Base-by-base conservation (phyloP, 2,113 vertebrate species). In the Oxyura jamaicensis region DNA sequence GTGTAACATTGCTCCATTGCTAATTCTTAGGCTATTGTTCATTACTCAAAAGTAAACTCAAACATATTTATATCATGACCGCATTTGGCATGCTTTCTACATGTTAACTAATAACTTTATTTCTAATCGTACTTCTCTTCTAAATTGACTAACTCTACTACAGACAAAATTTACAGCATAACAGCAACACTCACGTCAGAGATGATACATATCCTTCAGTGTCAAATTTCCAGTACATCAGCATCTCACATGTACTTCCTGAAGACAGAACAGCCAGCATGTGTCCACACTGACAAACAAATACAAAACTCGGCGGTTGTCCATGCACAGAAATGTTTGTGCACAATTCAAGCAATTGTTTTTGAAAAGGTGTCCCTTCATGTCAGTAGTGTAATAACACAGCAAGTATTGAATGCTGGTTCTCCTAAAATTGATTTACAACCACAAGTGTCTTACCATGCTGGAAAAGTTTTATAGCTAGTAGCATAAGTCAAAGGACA, bases 341-440 rank as follows among this genome's bases (percentile, higher is more conserved):
- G 46, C 31, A 42, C 21, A 65, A 3, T 60, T 56, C 72, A 52
- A 78, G 26, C 46, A 44, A 8, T 6, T 52, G 36, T 33, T 25
- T 78, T 81, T 75, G 36, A 31, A 93, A 91, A 94, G 60, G 22
- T 53, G 62, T 71, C 41, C 28, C 53, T 68, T 75, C 23, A 3
- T 15, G 26, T 52, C 69, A 88, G 36, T 2, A 42, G 25, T 60
- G 52, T 1, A 35, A 6, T 48, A 87, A 62, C 50, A 36, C 25
- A 68, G 39, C 35, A 77, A 77, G 68, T 56, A 58, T 68, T 2
- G 25, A 15, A 22, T n/a, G 26, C 31, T 2, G 5, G 0, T 23
- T 90, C 58, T 81, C 36, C 48, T 50, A 82, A 58, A 41, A 25
- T 31, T 75, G 69, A 92, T 96, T 92, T 91, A 93, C 53, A 26